Conservation (phyloP, 2,113 vertebrate species). For the Diadophis punctatus region DNA sequence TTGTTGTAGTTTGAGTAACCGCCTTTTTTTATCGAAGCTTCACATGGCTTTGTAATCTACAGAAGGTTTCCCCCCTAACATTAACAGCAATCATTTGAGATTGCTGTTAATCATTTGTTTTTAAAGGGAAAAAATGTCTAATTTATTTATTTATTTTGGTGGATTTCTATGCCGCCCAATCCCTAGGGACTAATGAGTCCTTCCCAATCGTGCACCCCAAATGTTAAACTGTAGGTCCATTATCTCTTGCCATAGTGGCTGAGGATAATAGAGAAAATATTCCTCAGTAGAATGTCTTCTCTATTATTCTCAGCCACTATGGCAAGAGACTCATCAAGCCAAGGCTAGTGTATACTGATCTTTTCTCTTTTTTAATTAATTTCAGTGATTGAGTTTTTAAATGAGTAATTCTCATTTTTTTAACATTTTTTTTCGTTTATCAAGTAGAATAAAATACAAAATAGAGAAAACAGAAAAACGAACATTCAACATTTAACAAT, state of each 20-base stretch:
- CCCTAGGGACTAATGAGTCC: too few relatives aligned
- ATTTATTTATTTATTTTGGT: too few relatives aligned
- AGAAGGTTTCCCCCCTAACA: constrained; percentile 29
- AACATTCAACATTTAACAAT: neutral
- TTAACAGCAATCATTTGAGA: neutral
- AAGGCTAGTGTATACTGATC: neutral
- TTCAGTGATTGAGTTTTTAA: neutral
- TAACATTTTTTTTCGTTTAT: too few relatives aligned
- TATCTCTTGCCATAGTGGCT: neutral
- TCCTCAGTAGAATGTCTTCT: neutral
- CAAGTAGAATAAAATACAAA: too few relatives aligned
- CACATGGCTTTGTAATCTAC: constrained; percentile 1
- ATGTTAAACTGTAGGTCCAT: neutral
- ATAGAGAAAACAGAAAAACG: neutral
- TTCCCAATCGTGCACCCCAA: neutral
- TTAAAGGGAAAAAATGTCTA: neutral
- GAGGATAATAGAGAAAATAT: neutral
- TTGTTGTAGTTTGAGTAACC: neutral
- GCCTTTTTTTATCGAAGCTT: constrained; percentile 37
- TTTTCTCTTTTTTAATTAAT: neutral
- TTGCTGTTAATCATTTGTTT: too few relatives aligned
- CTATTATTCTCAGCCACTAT: neutral
- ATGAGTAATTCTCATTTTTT: too few relatives aligned
- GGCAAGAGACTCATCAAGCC: neutral
- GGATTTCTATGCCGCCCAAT: too few relatives aligned